A percentile compares a stretch with the other conserved stretches of the same genome.
Evolutionary conservation across 2,113 vertebrate genomes (phyloP).

Genomic region (Salvelinus namaycush): DNA sequence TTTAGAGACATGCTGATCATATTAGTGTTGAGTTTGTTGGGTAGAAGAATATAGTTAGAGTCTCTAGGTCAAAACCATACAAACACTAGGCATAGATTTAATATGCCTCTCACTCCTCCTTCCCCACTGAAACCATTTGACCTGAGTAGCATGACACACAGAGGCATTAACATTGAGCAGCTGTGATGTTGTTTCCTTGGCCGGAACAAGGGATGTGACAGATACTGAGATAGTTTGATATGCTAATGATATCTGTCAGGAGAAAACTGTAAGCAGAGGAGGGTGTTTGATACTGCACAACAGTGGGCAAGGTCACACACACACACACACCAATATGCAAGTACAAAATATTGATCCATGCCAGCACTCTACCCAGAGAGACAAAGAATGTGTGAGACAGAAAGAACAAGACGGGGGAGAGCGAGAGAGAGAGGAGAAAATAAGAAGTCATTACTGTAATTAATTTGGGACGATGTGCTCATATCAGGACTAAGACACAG

Average conservation of each 20-base stretch:
- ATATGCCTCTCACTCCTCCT: slow-evolving; percentile 49
- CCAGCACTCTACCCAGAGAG: neutral
- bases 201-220: slow-evolving; percentile 47
- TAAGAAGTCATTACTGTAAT: too few species aligned
- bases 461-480: neutral
- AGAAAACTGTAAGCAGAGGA: neutral
- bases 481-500: neutral
- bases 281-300: neutral
- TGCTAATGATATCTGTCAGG: slow-evolving; percentile 38
- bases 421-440: too few species aligned
- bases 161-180: slow-evolving; percentile 26
- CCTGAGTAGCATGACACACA: slow-evolving; percentile 44
- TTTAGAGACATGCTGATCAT: neutral
- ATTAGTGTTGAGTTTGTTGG: neutral
- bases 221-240: slow-evolving; percentile 53
- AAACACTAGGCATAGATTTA: slow-evolving; percentile 39
- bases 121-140: slow-evolving; percentile 57
- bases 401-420: neutral
- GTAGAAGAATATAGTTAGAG: slow-evolving; percentile 4
- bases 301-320: slow-evolving; percentile 2
- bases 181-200: slow-evolving; percentile 49
- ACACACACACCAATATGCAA: neutral
- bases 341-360: slow-evolving; percentile 3
- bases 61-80: slow-evolving; percentile 18
- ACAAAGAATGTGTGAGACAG: neutral